Percentiles rank a stretch among this genome's conserved stretches.
These are phyloP conservation scores for Poeciliopsis presidionis DNA, from an alignment of 2,797 vertebrate species.

Conservation along the genomic window DNA sequence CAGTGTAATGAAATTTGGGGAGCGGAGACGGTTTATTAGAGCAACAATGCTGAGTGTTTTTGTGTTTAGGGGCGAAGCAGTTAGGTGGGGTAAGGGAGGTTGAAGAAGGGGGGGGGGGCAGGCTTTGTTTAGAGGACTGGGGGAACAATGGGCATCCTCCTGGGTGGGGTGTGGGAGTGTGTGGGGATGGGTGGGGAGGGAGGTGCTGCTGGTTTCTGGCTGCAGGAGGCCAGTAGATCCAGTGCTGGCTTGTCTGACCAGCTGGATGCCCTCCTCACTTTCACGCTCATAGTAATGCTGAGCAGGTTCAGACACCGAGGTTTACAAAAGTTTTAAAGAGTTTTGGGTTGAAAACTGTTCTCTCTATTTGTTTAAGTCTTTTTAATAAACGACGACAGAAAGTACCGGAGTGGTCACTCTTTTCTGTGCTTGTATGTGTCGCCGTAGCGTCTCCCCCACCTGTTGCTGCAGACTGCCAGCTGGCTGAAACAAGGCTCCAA, in stretches of 20 bases:
- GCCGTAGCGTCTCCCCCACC: background rate
- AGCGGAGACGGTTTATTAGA: constrained; percentile 67
- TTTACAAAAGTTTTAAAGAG: background rate
- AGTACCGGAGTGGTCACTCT: background rate
- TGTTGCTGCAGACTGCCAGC: constrained; percentile 1
- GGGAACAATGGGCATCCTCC: constrained; percentile 79
- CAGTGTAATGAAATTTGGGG: constrained; percentile 78
- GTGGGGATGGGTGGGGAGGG: background rate
- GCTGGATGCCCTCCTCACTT: constrained; percentile 12
- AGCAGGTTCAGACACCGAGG: background rate
- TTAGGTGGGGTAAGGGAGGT: constrained; percentile 27
- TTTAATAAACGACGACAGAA: background rate
- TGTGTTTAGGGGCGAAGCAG: constrained; percentile 19
- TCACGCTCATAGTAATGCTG: background rate
- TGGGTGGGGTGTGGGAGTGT: constrained; percentile 68
- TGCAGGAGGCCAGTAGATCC: constrained; percentile 61
- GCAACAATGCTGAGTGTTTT: constrained; percentile 57
- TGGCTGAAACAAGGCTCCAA: background rate
- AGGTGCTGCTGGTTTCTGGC: constrained; percentile 46
- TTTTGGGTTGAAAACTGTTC: background rate
- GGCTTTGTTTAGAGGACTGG: constrained; percentile 75
- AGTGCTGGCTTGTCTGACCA: constrained; percentile 63
- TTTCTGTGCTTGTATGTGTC: background rate
- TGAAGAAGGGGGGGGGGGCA: constrained; percentile 21
- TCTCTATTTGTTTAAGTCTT: background rate